Evolutionary conservation across 2,113 vertebrate species (phyloP).

Genomic region (Gasterosteus nipponicus): DNA sequence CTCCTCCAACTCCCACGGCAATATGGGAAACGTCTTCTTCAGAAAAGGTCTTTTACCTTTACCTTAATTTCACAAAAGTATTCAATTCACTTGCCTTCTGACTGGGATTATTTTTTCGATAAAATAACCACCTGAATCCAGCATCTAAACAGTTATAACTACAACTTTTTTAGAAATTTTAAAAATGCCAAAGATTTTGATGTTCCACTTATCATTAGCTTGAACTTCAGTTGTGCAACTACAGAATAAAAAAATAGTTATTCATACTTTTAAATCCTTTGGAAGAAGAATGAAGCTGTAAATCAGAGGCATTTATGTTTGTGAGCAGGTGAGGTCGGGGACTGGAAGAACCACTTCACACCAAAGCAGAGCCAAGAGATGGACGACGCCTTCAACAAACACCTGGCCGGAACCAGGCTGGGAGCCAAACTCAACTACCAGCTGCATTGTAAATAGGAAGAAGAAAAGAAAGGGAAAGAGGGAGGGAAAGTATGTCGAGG

Average conservation of each 20-base stretch:
- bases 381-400: conserved; percentile 80
- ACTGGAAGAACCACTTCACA: conserved; percentile 80
- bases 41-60: conserved; percentile 70
- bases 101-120: background rate
- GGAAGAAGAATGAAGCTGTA: background rate
- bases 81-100: background rate
- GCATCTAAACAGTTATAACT: background rate
- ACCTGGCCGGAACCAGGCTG: conserved; percentile 73
- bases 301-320: background rate
- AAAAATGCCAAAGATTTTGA: background rate
- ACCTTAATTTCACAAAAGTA: background rate
- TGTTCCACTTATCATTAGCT: background rate
- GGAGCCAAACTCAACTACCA: conserved; percentile 78
- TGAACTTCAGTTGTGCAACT: background rate
- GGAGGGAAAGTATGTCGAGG: no score
- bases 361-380: conserved; percentile 81
- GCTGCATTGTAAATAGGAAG: conserved; percentile 58
- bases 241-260: background rate
- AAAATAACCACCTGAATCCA: background rate
- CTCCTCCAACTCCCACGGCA: conserved; percentile 71
- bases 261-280: background rate
- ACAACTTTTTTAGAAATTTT: background rate
- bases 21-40: conserved; percentile 75
- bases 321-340: conserved; percentile 70
- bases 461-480: background rate